Evolutionary conservation across 2,888 invertebrate species (phyloP).

Genomic region (Lepidochrysops patricia): DNA sequence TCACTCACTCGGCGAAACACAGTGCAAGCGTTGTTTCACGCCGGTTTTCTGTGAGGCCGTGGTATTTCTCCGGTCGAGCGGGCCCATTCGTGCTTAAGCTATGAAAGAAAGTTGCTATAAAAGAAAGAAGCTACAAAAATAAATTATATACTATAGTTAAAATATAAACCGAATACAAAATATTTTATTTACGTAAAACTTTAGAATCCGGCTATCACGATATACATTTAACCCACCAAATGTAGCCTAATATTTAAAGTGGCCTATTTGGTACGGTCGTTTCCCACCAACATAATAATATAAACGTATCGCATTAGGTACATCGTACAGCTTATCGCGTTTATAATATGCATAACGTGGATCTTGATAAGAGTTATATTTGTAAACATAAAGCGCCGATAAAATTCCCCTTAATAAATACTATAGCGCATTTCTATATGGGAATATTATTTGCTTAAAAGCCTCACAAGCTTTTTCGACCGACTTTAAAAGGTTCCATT

Average conservation of each 20-base stretch:
- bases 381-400: conserved; percentile 5
- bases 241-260: not conserved
- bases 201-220: not conserved
- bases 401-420: not conserved
- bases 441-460: not conserved
- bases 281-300: conserved; percentile 1
- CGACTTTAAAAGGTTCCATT: not conserved
- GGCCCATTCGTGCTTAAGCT: too few species aligned
- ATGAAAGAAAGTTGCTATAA: too few species aligned
- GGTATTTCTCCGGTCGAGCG: too few species aligned
- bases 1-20: too few species aligned
- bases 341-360: conserved; percentile 5
- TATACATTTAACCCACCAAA: not conserved
- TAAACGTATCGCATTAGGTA: not conserved
- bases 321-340: not conserved
- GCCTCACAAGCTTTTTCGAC: too few species aligned
- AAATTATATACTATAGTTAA: too few species aligned
- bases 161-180: too few species aligned
- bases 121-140: too few species aligned
- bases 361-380: not conserved
- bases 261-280: not conserved
- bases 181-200: too few species aligned
- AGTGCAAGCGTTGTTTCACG: too few species aligned
- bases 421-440: not conserved
- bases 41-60: too few species aligned